Evolutionary conservation across 2,113 vertebrate species (phyloP).

Genomic region (Pelvicachromis taeniatus): DNA sequence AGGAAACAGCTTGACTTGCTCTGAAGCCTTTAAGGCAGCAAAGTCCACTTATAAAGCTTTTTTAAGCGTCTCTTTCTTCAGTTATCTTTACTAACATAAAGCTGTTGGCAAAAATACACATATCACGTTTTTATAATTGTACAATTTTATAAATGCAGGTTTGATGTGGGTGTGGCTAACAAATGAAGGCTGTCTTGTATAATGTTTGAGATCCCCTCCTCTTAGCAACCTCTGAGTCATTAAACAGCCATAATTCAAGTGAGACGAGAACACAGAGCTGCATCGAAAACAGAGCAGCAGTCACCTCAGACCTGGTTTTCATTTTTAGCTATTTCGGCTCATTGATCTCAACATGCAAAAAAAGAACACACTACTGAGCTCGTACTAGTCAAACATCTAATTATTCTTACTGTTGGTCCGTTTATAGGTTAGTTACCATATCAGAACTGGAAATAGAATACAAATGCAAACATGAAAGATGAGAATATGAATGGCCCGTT

Average conservation of each 20-base stretch:
- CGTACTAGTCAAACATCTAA: not conserved
- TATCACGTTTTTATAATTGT: not conserved
- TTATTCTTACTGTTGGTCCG: not conserved
- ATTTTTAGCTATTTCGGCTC: not conserved
- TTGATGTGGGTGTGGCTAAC: not conserved
- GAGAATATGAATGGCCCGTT: not conserved
- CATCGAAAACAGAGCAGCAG: not conserved
- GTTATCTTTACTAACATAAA: not conserved
- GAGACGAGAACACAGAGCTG: not conserved
- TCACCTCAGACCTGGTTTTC: not conserved
- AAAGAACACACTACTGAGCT: not conserved
- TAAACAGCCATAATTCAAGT: not conserved
- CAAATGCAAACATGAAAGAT: constrained; percentile 9
- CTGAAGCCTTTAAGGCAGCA: not conserved
- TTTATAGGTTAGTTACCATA: not conserved
- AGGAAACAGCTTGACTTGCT: not conserved
- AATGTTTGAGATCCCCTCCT: not conserved
- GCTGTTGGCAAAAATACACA: not conserved
- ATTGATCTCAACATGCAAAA: not conserved
- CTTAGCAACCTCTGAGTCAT: not conserved
- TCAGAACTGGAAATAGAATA: constrained; percentile 7
- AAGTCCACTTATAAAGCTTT: not conserved
- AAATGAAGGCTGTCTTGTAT: not conserved
- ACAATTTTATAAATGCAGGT: not conserved
- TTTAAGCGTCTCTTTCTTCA: not conserved